Conservation (phyloP, 2,113 vertebrate species). For the Odontophorus gujanensis region DNA sequence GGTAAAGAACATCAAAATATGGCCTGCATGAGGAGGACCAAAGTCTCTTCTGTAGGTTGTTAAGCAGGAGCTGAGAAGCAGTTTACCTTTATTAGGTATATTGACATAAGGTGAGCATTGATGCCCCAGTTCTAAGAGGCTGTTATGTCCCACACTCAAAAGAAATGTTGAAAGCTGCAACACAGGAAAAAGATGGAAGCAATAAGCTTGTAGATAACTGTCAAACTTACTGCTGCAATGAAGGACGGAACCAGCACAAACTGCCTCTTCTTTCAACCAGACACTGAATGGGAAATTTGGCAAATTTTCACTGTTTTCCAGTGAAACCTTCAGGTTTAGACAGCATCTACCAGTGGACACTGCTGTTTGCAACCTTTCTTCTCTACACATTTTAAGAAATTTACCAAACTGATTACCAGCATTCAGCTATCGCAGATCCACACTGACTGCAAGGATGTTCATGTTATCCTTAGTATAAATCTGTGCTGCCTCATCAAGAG, state of each 20-base stretch:
- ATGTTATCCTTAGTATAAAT: background rate
- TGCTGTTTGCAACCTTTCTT: slow-evolving; percentile 46
- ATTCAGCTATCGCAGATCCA: background rate
- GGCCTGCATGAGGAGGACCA: background rate
- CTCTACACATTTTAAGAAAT: background rate
- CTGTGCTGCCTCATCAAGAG: background rate
- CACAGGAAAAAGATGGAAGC: accelerated
- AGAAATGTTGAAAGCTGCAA: background rate
- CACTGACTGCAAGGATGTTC: background rate
- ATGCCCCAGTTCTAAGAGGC: accelerated
- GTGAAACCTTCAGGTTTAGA: background rate
- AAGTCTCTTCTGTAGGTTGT: background rate
- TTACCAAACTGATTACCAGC: slow-evolving; percentile 1
- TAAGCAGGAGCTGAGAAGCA: background rate
- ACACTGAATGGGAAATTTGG: background rate
- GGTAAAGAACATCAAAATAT: background rate
- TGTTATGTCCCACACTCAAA: background rate
- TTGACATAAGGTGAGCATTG: accelerated
- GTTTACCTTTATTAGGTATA: background rate
- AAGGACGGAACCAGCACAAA: background rate
- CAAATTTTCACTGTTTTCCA: slow-evolving; percentile 23
- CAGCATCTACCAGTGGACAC: slow-evolving; percentile 22
- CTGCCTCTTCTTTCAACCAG: background rate
- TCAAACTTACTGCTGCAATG: background rate
- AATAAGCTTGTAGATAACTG: background rate